A percentile compares a stretch with the other conserved stretches of the same genome.
phyloP scores from a whole-genome alignment of 1,140 invertebrate genomes.

The Diprion similis region DNA sequence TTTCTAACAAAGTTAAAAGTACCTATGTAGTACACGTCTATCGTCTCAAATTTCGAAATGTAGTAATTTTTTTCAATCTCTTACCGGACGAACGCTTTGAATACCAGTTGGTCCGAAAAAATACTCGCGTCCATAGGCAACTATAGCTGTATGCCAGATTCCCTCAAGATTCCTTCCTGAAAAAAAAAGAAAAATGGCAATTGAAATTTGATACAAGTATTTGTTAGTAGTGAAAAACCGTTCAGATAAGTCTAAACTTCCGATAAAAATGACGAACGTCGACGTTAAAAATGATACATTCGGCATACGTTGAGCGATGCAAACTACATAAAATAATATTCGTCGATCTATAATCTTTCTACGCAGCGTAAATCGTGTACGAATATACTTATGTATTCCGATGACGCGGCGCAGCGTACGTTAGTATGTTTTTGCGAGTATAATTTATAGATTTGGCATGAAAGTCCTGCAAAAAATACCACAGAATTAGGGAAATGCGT shows the following conservation, averaged over 20 bases:
- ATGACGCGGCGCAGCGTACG: background rate
- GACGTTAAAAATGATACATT: too few relatives aligned
- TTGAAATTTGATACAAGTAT: conserved; percentile 14
- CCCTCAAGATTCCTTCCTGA: conserved; percentile 82
- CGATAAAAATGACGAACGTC: too few relatives aligned
- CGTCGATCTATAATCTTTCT: too few relatives aligned
- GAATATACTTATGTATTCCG: too few relatives aligned
- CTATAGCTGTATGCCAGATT: conserved; percentile 87
- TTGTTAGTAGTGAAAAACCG: background rate
- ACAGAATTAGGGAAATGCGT: too few relatives aligned
- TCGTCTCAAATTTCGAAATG: too few relatives aligned
- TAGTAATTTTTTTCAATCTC: conserved; percentile 43
- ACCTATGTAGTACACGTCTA: too few relatives aligned
- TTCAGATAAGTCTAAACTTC: too few relatives aligned
- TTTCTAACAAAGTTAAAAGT: too few relatives aligned
- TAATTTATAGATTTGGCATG: conserved; percentile 8
- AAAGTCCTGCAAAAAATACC: background rate
- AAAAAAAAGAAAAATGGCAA: conserved; percentile 30
- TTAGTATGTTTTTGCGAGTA: background rate
- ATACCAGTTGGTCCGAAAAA: conserved; percentile 86
- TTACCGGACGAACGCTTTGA: conserved; percentile 79
- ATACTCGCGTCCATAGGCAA: conserved; percentile 86
- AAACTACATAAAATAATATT: too few relatives aligned
- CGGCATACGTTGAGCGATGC: too few relatives aligned
- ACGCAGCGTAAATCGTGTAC: too few relatives aligned